Base-by-base conservation (phyloP, 2,888 invertebrate species). In the Sisyra nigra region DNA sequence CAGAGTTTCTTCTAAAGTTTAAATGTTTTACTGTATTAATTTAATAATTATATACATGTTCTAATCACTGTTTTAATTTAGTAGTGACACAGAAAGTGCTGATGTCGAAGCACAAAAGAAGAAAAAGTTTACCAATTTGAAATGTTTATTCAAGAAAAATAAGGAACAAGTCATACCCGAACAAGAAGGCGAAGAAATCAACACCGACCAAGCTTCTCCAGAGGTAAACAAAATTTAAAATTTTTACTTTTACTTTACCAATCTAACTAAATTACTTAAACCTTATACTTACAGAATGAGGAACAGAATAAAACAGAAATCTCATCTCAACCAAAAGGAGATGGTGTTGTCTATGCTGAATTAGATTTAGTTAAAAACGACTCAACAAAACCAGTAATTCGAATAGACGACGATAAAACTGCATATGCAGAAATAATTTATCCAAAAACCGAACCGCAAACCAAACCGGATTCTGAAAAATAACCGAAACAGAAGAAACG, bases 351-450 rank as follows among this genome's bases (percentile, higher is more conserved):
- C 2, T 82, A 82, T 60, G 82, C 81, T 2, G 81, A 81, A 59
- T 62, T 82, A 47, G 78, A 79, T 46, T 60, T 82, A 39, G 57
- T 61, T 1, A 66, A 66, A 48, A 66, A 68, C 4, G 60, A 65
- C 14, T 54, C 54, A 54, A 58, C 38, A 17, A 58, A 54, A 44
- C 56, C 57, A 40, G 57, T 61, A 31, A 57, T 61, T 39, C 64
- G 60, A 54, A 57, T 72, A 62, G 53, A 66, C 54, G 74, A 78
- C 2, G 79, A 76, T 49, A 72, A 75, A 55, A 80, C 79, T 3
- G 80, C 80, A 53, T 86, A 87, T 59, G 86, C 86, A 0, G 86
- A 86, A 60, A 87, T 87, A 44, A 74, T 85, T 1, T 85, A 85
- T 61, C 71, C 74, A 1, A 74, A 75, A 47, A 59, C 66, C 3